Base-by-base conservation (phyloP, 2,113 vertebrate genomes). In the Indri indri region DNA sequence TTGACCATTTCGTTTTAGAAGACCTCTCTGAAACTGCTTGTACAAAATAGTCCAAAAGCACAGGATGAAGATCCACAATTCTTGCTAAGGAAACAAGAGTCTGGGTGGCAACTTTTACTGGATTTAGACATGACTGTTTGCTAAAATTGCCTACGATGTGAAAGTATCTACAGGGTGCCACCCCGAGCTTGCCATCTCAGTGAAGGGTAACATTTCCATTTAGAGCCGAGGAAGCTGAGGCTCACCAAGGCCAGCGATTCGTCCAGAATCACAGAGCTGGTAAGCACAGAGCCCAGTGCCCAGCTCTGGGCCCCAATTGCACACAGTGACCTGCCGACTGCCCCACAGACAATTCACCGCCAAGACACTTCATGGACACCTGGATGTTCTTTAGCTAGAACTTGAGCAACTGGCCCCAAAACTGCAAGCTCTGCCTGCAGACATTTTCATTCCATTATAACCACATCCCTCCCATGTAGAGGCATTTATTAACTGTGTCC, bases 1-100 rank as follows among this genome's bases (percentile, higher is more conserved):
- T 66, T 54, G 16, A 86, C 59, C 40, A 71, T 50, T 94, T 80
- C 57, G 81, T 89, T 93, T 91, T 76, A 65, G 40, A 95, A 93
- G 42, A 76, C 32, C 10, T 68, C 66, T 90, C 45, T 79, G 34
- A 84, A 96, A 86, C 45, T 86, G 13, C 20, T 71, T 37, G 17
- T 95, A 77, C 20, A 50, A 71, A 23, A 25, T 1, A 92, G 20
- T n/a, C 27, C 32, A 82, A 68, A 84, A 34, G 63, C 47, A 90
- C 14, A 6, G 61, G 27, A n/a, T 66, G 1, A 68, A 90, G 40
- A 76, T 22, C 40, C 81, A 80, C 52, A 20, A 90, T 3, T 54
- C 59, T 81, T 80, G 50, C 40, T 90, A 77, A 47, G 8, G 40
- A 88, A 42, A 61, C 16, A 73, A 40, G 47, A 85, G 20, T 80